phyloP scores from a whole-genome alignment of 2,797 vertebrate species.

The Streptopelia turtur region DNA sequence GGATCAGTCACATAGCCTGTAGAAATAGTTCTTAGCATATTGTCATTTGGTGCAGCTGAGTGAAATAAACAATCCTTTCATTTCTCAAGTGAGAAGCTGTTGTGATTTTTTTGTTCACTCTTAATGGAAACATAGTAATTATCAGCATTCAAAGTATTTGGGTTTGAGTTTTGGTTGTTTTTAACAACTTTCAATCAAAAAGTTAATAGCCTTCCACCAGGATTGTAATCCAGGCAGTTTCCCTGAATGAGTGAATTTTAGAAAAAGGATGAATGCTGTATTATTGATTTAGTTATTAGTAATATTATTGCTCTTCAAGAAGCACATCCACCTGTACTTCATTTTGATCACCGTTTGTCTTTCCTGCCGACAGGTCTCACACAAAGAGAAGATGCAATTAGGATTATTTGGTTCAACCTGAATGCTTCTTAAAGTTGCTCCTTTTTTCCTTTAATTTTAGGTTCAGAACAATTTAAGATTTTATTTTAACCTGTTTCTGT shows the following conservation, averaged over 20 bases:
- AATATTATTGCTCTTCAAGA: background rate
- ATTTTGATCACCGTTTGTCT: background rate
- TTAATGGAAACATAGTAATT: background rate
- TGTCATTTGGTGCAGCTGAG: background rate
- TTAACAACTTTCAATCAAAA: background rate
- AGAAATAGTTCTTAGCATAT: background rate
- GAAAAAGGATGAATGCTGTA: background rate
- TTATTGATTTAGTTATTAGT: background rate
- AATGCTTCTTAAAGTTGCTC: background rate
- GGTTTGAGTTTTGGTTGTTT: accelerated
- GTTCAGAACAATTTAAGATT: background rate
- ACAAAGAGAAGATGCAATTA: background rate
- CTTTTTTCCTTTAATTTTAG: background rate
- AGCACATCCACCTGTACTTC: background rate
- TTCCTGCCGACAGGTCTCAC: background rate
- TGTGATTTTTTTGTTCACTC: accelerated
- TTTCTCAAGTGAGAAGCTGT: background rate
- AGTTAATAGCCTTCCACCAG: background rate
- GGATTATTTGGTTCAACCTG: background rate
- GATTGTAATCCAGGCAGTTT: background rate
- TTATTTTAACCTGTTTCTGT: background rate
- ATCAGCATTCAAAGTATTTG: background rate
- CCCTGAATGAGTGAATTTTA: background rate
- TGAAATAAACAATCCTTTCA: background rate
- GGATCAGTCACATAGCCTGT: background rate